Evolutionary conservation across 2,888 invertebrate species (phyloP).

Genomic region (Cremastinae sp.): DNA sequence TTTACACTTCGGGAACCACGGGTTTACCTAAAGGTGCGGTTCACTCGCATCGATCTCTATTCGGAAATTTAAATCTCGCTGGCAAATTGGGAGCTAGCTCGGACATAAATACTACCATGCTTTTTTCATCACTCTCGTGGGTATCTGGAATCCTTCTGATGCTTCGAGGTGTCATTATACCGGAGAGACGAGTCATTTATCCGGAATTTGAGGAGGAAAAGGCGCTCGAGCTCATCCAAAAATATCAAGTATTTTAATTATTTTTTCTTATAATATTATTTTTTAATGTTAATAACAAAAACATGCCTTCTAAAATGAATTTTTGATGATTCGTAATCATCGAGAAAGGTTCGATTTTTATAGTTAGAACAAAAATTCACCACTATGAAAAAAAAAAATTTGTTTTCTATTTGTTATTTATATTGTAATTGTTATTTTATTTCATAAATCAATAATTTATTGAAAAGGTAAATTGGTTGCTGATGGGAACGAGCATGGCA

Average conservation of each 20-base stretch:
- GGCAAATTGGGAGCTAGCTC: conserved; percentile 5
- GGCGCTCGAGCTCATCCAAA: conserved; percentile 69
- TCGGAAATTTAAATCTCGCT: conserved; percentile 44
- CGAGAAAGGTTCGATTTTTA: too few species aligned
- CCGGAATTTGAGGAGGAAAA: conserved; percentile 66
- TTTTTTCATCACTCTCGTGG: conserved; percentile 72
- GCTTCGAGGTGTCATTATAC: conserved; percentile 50
- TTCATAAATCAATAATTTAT: too few species aligned
- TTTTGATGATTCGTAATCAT: too few species aligned
- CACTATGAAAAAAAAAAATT: too few species aligned
- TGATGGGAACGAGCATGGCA: conserved; percentile 64
- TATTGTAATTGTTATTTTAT: too few species aligned
- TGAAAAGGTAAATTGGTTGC: conserved; percentile 64
- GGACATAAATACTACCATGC: conserved; percentile 36
- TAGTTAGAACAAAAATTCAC: too few species aligned
- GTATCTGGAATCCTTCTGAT: conserved; percentile 68
- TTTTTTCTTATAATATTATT: not conserved
- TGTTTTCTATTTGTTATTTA: too few species aligned
- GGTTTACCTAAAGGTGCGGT: conserved; percentile 73
- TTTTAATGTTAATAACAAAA: too few species aligned
- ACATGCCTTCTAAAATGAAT: too few species aligned
- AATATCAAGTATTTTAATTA: conserved; percentile 68
- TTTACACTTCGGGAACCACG: conserved; percentile 76
- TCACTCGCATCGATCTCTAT: conserved; percentile 66
- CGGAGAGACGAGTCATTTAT: conserved; percentile 64